Base-by-base conservation (phyloP, 2,113 vertebrate genomes). In the Datnioides undecimradiatus region DNA sequence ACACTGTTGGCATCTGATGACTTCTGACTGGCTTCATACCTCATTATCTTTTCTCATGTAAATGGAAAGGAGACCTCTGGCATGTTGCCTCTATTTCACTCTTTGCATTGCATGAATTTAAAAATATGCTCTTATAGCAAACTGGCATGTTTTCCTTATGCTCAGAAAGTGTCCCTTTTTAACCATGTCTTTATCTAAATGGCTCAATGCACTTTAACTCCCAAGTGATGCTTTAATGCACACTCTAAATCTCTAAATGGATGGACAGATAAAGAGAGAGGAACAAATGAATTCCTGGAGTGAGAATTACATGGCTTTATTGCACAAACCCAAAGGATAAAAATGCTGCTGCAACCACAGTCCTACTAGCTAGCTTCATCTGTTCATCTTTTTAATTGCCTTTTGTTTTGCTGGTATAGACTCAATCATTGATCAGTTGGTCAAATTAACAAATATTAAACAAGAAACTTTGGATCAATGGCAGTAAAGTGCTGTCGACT, bases 1-100 rank as follows among this genome's bases (percentile, higher is more conserved):
- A 70, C 4, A 0, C 68, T 58, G 46, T 27, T 62, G 67, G 48
- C 73, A 60, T 85, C 74, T 80, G 75, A 80, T 82, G 66, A 62
- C 60, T 80, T 76, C 34, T 78, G 60, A 84, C 77, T 68, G 60
- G 58, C 48, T 67, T 75, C 25, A 29, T 25, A 45, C 40, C 36
- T 78, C 16, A 6, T 82, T 82, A 76, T 77, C 78, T 72, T 62
- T 60, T 11, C 64, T 75, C 40, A 46, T 55, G 34, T 54, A 38
- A 79, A 79, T 71, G 66, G 55, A 51, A 68, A 60, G 23, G 5
- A 62, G 62, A 70, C 59, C 67, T 69, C 33, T 76, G 79, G 36
- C 60, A 66, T n/a, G 25, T 63, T 43, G 52, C 29, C 57, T 54
- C 25, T 51, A 10, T 75, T 69, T 49, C 34, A 21, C 29, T 60